Percentiles rank a stretch among this genome's conserved stretches.
These are phyloP conservation scores for Philopedon plagiatum DNA, from an alignment of 2,888 invertebrate species.

Conservation along the genomic window DNA sequence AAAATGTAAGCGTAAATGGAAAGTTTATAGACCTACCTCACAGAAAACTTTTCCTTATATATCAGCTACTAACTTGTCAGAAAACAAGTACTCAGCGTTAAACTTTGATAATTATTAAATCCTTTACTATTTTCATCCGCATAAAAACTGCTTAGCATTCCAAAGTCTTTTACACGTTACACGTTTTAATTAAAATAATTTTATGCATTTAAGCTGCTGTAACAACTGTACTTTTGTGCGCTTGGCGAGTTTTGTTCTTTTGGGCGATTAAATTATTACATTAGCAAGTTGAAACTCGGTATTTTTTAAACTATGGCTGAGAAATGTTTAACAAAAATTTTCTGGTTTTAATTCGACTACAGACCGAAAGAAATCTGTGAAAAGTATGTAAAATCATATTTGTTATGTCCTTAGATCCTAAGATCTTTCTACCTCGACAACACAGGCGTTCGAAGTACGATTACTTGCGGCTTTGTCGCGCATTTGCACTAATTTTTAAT, in stretches of 20 bases:
- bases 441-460: no score
- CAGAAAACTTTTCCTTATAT: background rate
- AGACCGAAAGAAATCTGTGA: no score
- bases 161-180: conserved; percentile 17
- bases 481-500: no score
- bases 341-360: no score
- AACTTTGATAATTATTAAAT: conserved; percentile 17
- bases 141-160: conserved; percentile 20
- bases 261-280: background rate
- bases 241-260: background rate
- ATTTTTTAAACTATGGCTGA: background rate
- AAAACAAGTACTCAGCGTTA: conserved; percentile 8
- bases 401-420: no score
- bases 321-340: no score
- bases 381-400: no score
- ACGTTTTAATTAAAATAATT: conserved; percentile 37
- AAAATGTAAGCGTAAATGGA: no score
- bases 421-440: no score
- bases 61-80: background rate
- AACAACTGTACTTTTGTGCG: conserved; percentile 33
- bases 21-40: no score
- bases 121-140: conserved; percentile 28
- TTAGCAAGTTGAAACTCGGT: background rate
- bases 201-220: conserved; percentile 39
- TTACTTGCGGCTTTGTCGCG: no score